phyloP scores from a whole-genome alignment of 1,140 invertebrate genomes.

The Cydia amplana region DNA sequence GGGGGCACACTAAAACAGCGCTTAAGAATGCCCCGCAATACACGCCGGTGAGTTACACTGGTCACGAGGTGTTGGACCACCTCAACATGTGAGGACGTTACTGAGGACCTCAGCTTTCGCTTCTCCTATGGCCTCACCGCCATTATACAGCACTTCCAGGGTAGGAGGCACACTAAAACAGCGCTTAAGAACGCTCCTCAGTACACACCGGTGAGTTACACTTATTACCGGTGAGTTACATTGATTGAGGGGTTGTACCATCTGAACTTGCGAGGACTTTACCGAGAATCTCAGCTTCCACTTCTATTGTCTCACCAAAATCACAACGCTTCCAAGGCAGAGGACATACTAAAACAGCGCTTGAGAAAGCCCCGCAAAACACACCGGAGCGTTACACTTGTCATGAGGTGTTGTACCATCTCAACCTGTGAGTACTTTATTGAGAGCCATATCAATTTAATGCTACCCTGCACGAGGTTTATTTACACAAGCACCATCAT shows the following conservation, averaged over 20 bases:
- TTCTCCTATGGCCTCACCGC: constrained; percentile 95
- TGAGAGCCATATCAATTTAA: constrained; percentile 56
- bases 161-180: constrained; percentile 79
- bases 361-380: neutral
- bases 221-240: constrained; percentile 37
- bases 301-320: constrained; percentile 92
- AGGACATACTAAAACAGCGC: constrained; percentile 56
- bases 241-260: neutral
- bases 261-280: constrained; percentile 91
- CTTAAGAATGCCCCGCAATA: constrained; percentile 76
- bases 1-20: constrained; percentile 77
- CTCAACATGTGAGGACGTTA: constrained; percentile 99
- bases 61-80: constrained; percentile 92
- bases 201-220: constrained; percentile 53
- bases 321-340: constrained; percentile 90
- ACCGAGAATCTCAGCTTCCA: constrained; percentile 97
- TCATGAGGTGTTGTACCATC: too few species aligned
- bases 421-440: constrained; percentile 78
- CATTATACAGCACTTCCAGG: constrained; percentile 91
- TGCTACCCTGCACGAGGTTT: too few species aligned
- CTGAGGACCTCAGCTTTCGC: constrained; percentile 96
- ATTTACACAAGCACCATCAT: too few species aligned
- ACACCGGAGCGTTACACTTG: too few species aligned
- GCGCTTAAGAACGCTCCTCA: constrained; percentile 77
- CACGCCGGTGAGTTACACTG: constrained; percentile 47